These are phyloP conservation scores for Drosophila multiciliata DNA, from an alignment of 2,888 invertebrate species.

Conservation along the genomic window DNA sequence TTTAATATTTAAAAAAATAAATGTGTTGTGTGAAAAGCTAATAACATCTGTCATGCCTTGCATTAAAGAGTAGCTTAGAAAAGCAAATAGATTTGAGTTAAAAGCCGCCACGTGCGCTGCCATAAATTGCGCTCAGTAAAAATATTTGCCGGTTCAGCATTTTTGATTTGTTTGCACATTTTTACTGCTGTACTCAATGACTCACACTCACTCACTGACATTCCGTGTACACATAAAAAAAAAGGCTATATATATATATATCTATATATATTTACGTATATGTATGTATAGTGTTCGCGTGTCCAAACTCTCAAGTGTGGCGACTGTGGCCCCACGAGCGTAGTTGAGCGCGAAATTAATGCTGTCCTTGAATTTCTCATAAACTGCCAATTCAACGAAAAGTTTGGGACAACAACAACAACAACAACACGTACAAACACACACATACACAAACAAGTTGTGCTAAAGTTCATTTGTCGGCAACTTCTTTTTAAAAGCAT, in stretches of 20 bases:
- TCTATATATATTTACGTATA: constrained; percentile 7
- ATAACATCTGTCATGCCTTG: neutral
- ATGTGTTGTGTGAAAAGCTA: neutral
- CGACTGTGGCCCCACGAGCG: neutral
- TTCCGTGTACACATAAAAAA: constrained; percentile 8
- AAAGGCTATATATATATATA: constrained; percentile 1
- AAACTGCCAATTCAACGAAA: constrained; percentile 77
- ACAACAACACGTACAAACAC: neutral
- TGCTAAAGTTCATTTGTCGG: constrained; percentile 60
- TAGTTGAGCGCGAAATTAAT: constrained; percentile 63
- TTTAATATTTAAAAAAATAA: neutral
- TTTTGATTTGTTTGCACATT: constrained; percentile 65
- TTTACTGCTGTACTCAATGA: constrained; percentile 39
- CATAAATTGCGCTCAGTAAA: constrained; percentile 28
- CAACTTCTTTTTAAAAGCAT: constrained; percentile 68
- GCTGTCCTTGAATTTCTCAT: constrained; percentile 75
- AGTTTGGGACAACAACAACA: constrained; percentile 39
- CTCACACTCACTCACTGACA: constrained; percentile 24
- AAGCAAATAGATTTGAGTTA: constrained; percentile 17
- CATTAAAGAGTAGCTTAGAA: neutral
- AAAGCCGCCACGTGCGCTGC: constrained; percentile 6
- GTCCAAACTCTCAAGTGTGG: constrained; percentile 53
- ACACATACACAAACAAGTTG: constrained; percentile 46
- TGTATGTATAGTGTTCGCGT: constrained; percentile 35
- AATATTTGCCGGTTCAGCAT: constrained; percentile 36